These are phyloP conservation scores for Acrossocheilus fasciatus DNA, from an alignment of 2,797 vertebrate species.

Conservation along the genomic window DNA sequence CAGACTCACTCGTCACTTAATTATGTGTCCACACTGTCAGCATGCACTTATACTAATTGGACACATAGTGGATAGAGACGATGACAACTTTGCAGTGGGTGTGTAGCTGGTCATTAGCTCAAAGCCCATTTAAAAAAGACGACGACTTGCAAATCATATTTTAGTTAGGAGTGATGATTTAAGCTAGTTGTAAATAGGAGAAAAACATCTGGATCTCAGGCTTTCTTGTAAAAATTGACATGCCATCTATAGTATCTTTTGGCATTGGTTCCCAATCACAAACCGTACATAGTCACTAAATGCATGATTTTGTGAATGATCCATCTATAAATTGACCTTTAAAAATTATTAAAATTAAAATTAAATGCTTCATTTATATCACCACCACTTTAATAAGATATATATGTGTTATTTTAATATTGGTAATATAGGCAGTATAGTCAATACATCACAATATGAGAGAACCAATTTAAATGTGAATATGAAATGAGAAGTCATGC, in stretches of 20 bases:
- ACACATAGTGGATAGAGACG: neutral
- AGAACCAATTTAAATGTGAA: neutral
- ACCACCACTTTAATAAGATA: neutral
- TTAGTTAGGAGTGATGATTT: neutral
- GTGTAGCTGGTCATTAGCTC: neutral
- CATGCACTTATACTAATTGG: conserved; percentile 7
- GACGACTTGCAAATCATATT: neutral
- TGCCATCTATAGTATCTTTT: neutral
- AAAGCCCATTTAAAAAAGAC: neutral
- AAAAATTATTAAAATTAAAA: neutral
- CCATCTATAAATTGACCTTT: neutral
- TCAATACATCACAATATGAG: neutral
- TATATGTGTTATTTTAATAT: neutral
- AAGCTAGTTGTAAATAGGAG: neutral
- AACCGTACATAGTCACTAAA: neutral
- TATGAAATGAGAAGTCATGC: neutral
- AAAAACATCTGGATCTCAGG: neutral
- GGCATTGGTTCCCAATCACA: neutral
- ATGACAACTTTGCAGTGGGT: conserved; percentile 8
- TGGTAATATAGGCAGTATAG: neutral
- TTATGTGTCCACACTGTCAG: neutral
- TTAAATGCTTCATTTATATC: neutral
- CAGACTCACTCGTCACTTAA: neutral
- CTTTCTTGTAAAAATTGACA: neutral
- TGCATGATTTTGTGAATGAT: neutral